Evolutionary conservation across 2,797 vertebrate species (phyloP).

Genomic region (Tiaroga cobitis): DNA sequence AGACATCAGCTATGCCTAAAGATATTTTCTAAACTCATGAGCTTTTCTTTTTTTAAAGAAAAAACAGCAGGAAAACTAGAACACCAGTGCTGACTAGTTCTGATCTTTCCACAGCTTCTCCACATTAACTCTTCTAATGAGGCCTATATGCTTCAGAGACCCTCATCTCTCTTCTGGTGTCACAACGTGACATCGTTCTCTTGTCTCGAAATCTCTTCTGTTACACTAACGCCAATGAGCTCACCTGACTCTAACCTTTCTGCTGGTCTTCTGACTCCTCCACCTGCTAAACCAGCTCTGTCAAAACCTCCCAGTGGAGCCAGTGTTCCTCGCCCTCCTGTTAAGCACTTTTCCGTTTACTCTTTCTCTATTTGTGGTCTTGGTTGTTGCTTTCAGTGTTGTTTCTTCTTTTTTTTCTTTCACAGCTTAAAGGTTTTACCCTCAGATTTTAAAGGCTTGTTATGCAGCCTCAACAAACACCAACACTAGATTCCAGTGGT

Average conservation of each 20-base stretch:
- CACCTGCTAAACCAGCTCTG: slow-evolving; percentile 83
- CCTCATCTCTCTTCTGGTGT: slow-evolving; percentile 89
- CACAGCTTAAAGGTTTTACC: background rate
- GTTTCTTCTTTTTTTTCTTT: background rate
- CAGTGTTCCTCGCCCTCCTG: slow-evolving; percentile 87
- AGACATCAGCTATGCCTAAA: background rate
- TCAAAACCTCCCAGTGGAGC: slow-evolving; percentile 80
- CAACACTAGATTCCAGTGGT: background rate
- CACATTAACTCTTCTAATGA: slow-evolving; percentile 85
- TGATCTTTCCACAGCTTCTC: slow-evolving; percentile 85
- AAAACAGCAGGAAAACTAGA: slow-evolving; percentile 8
- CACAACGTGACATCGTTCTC: slow-evolving; percentile 85
- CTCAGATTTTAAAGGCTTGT: slow-evolving; percentile 14
- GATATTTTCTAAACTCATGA: background rate
- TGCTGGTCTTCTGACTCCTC: slow-evolving; percentile 86
- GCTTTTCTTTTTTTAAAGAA: background rate
- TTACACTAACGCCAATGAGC: slow-evolving; percentile 90
- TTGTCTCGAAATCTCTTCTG: slow-evolving; percentile 91
- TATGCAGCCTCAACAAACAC: background rate
- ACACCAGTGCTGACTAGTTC: slow-evolving; percentile 72
- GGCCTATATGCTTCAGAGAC: slow-evolving; percentile 85
- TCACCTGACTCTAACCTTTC: slow-evolving; percentile 88
- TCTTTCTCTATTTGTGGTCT: slow-evolving; percentile 24
- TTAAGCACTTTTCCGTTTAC: slow-evolving; percentile 72
- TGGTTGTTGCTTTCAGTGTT: slow-evolving; percentile 13